Conservation (phyloP, 2,888 invertebrate species). For the Toxonevra muliebris region DNA sequence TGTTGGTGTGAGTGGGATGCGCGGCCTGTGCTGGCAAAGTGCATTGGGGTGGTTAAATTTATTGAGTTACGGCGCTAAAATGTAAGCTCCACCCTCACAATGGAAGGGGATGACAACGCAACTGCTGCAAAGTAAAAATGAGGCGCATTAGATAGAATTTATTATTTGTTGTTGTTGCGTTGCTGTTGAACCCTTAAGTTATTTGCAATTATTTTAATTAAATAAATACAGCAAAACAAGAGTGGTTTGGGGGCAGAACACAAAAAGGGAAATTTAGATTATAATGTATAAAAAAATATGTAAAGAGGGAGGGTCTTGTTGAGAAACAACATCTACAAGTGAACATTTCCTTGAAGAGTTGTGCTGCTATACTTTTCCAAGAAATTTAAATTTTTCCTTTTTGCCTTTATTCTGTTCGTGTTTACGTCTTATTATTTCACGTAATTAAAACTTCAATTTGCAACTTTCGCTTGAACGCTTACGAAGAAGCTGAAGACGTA, state of each 20-base stretch:
- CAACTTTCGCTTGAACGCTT: constrained; percentile 43
- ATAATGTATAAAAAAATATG: too few species aligned
- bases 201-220: constrained; percentile 54
- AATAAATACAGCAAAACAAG: constrained; percentile 46
- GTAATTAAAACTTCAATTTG: constrained; percentile 48
- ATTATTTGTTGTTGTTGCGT: too few species aligned
- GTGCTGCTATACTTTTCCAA: background rate
- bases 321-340: too few species aligned
- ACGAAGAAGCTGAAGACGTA: constrained; percentile 20
- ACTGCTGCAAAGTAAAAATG: background rate
- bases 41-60: background rate
- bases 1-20: background rate
- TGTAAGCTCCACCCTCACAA: constrained; percentile 10
- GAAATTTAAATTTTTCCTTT: too few species aligned
- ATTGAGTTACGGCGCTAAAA: background rate
- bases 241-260: too few species aligned
- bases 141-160: constrained; percentile 16
- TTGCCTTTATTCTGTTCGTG: constrained; percentile 1
- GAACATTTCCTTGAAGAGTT: too few species aligned
- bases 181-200: constrained; percentile 52
- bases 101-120: background rate
- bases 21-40: background rate
- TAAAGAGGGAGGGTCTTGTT: too few species aligned
- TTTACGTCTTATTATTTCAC: constrained; percentile 27
- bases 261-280: too few species aligned